Evolutionary conservation across 35 echinoderm and acorn worm species (phyloP).

Genomic region (Eucidaris tribuloides): DNA sequence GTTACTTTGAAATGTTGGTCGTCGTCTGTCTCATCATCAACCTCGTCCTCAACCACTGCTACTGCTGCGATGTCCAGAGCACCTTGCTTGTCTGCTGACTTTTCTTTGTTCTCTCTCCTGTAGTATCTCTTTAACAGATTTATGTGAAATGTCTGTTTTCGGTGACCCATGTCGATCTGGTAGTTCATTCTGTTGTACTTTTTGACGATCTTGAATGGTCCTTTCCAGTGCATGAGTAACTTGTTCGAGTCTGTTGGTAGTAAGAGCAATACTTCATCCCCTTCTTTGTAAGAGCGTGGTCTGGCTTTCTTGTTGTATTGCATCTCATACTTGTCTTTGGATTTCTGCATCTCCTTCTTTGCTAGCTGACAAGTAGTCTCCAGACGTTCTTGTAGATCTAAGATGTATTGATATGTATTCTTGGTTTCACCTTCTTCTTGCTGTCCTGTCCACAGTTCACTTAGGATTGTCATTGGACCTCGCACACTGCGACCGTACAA

Average conservation of each 20-base stretch:
- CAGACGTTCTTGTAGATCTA: conserved; percentile 29
- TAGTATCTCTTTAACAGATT: conserved; percentile 49
- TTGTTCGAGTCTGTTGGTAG: conserved; percentile 50
- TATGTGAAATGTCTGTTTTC: conserved; percentile 46
- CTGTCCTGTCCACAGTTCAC: conserved; percentile 36
- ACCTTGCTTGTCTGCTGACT: background rate
- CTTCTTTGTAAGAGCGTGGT: conserved; percentile 1
- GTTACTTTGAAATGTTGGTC: background rate
- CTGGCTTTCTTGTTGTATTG: conserved; percentile 26
- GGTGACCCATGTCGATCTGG: conserved; percentile 1
- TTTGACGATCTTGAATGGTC: conserved; percentile 19
- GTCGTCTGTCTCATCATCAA: background rate
- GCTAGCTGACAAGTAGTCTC: conserved; percentile 45
- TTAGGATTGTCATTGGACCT: conserved; percentile 50
- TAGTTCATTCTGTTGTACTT: conserved; percentile 37
- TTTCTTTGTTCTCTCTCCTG: background rate
- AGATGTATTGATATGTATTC: conserved; percentile 40
- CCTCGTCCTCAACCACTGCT: conserved; percentile 1
- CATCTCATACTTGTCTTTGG: conserved; percentile 22
- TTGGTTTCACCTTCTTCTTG: conserved; percentile 11
- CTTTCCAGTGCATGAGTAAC: conserved; percentile 57
- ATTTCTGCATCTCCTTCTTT: conserved; percentile 14
- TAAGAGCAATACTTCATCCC: conserved; percentile 49
- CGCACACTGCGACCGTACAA: conserved; percentile 43
- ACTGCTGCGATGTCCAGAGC: background rate